These are phyloP conservation scores for Neotoxoptera formosana DNA, from an alignment of 1,140 invertebrate species.

Conservation along the genomic window DNA sequence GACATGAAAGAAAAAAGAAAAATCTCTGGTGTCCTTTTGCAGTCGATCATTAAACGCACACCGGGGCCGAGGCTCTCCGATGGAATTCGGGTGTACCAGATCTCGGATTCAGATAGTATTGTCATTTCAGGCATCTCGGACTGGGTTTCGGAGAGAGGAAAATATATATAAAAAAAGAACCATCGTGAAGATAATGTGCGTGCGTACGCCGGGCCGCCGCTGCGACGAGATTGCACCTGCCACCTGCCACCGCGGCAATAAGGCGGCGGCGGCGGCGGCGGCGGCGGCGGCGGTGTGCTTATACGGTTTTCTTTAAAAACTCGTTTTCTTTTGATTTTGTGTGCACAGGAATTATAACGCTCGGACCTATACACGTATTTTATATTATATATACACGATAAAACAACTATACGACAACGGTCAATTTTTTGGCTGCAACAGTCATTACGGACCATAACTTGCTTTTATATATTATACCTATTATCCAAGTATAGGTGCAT, in stretches of 20 bases:
- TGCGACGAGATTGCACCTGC: constrained; percentile 51
- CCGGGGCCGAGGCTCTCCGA: neutral
- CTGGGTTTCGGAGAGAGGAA: neutral
- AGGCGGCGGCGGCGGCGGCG: too few relatives aligned
- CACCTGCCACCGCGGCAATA: constrained; percentile 30
- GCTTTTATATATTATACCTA: neutral
- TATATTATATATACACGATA: constrained; percentile 9
- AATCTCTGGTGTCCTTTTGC: constrained; percentile 31
- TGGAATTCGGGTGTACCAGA: constrained; percentile 55
- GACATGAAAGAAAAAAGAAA: constrained; percentile 19
- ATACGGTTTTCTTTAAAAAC: constrained; percentile 56
- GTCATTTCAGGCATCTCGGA: constrained; percentile 42
- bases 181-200: neutral
- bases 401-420: constrained; percentile 44
- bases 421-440: constrained; percentile 46
- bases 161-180: neutral
- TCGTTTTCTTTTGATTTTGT: constrained; percentile 54
- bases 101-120: constrained; percentile 53
- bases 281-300: constrained; percentile 27
- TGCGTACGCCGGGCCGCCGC: constrained; percentile 24
- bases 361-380: too few relatives aligned
- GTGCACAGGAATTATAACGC: constrained; percentile 55
- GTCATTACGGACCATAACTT: neutral
- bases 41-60: constrained; percentile 45
- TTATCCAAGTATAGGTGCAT: too few relatives aligned